Percentiles rank a stretch among this genome's conserved stretches.
These are phyloP conservation scores for Ictalurus furcatus DNA, from an alignment of 2,113 vertebrate genomes.

Conservation along the genomic window DNA sequence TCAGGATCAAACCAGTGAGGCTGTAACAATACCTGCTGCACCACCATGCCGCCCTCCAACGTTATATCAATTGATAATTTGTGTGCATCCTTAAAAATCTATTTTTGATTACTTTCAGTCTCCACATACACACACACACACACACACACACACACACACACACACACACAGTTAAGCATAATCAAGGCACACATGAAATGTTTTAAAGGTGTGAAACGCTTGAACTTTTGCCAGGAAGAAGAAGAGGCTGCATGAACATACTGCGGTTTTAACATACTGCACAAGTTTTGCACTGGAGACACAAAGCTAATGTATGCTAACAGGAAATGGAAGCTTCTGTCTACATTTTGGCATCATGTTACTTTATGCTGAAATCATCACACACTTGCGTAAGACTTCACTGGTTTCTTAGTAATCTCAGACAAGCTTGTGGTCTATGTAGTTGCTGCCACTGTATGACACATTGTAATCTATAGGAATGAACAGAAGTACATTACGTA, in stretches of 20 bases:
- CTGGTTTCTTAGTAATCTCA: not conserved
- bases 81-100: too few relatives aligned
- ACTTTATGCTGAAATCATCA: not conserved
- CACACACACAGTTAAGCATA: too few relatives aligned
- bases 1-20: not conserved
- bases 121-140: too few relatives aligned
- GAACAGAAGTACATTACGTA: not conserved
- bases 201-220: not conserved
- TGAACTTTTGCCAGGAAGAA: not conserved
- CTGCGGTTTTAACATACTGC: not conserved
- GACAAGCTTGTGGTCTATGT: not conserved
- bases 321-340: not conserved
- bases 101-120: too few relatives aligned
- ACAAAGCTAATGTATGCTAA: not conserved
- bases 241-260: not conserved
- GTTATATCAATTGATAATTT: too few relatives aligned
- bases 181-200: too few relatives aligned
- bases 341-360: not conserved
- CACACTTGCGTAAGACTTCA: not conserved
- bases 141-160: too few relatives aligned
- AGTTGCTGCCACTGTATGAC: not conserved
- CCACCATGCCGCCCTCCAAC: not conserved
- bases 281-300: not conserved
- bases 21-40: not conserved
- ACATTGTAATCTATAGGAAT: not conserved